Evolutionary conservation across 1,140 invertebrate species (phyloP), one percentile per base, ranked within the genome.

Genomic region (Cydia pomonella): DNA sequence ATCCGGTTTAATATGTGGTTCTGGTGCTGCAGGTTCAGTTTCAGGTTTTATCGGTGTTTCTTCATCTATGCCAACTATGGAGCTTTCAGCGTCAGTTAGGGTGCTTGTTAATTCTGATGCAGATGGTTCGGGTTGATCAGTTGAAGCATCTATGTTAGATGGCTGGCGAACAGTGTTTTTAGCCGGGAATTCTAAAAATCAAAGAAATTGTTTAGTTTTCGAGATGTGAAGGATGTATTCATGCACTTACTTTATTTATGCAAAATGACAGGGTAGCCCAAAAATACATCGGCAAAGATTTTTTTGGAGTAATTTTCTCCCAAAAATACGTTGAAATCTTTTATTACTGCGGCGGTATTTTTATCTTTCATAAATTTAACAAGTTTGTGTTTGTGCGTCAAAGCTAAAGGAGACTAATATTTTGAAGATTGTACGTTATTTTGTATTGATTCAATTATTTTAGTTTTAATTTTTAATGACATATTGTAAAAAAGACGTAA

Each of bases 101-200:
- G 27, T 38, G 64, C 9, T 18, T 33, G 27, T 18, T 23, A 33
- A 16, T 33, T 38, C 29, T 33, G 64, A 18, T 33, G 16, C n/a
- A 23, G 29, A 10, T 33, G 18, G 27, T 18, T 38, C 5, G 41
- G 64, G 13, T 18, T 18, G 6, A 13, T 69, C 6, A 27, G 29
- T 69, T 38, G 16, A 33, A 38, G 29, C 29, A 18, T 69, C 27
- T 33, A 10, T 38, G 29, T 69, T 18, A 38, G 64, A 69, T 18
- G 64, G 64, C n/a, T 69, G 64, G 21, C n/a, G 13, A 27, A 33
- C 12, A 12, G 16, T 33, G 29, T 69, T 69, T 33, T 38, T 29
- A 6, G 27, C 18, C 13, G 64, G 64, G 64, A 18, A 69, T 69
- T 69, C 64, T 69, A 69, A 69, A 69, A 69, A 38, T 16, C 13